A percentile compares a stretch with the other conserved stretches of the same genome.
Conservation (phyloP, 2,113 vertebrate species). For the Zosterops pallidus region DNA sequence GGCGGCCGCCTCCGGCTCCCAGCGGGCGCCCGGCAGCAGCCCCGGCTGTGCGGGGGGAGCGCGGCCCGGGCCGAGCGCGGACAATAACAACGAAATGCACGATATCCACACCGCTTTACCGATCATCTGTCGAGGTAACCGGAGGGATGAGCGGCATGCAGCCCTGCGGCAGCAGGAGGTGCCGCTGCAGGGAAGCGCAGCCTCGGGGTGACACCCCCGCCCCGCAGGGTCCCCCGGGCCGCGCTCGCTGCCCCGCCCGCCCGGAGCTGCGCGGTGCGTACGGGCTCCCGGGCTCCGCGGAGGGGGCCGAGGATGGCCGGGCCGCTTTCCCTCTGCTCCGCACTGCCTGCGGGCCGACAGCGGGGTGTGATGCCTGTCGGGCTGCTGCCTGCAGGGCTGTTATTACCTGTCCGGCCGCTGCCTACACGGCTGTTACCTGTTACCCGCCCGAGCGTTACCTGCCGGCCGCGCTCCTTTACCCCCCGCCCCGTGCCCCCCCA, state of each 20-base stretch:
- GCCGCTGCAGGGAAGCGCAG: background rate
- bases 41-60: background rate
- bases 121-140: rapidly evolving
- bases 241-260: background rate
- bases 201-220: background rate
- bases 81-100: background rate
- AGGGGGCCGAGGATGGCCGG: background rate
- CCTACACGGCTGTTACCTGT: background rate
- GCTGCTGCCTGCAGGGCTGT: background rate
- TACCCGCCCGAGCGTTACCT: background rate
- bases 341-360: background rate
- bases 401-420: background rate
- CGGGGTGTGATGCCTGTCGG: background rate
- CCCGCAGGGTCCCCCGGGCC: background rate
- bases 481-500: background rate
- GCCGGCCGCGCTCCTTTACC: background rate
- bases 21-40: background rate
- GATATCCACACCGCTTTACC: background rate
- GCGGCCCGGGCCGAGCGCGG: background rate
- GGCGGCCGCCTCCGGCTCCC: background rate
- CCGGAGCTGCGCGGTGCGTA: background rate
- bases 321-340: background rate
- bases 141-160: background rate
- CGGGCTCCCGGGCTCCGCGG: background rate
- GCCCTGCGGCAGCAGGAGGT: background rate